Evolutionary conservation across 2,888 invertebrate genomes (phyloP), one percentile per base, ranked within the genome.

Genomic region (Drosophila mayaguana): DNA sequence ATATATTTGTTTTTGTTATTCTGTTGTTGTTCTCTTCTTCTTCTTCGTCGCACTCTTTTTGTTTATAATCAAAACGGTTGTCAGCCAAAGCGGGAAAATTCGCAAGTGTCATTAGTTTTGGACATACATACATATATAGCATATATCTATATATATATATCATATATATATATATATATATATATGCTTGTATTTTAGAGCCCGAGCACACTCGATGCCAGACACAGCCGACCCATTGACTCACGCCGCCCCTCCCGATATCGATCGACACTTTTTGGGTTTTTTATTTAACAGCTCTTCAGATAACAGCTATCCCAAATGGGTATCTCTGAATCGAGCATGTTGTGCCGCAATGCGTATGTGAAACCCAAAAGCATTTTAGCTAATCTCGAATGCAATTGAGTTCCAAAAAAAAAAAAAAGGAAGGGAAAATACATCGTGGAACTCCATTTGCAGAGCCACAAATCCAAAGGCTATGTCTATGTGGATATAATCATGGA

Each of bases 231-330:
- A 61, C 14, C 16, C 50, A 20, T 40, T 65, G 79, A 75, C 34
- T 66, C 74, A 62, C 40, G 34, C 3, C 22, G 18, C 55, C 14
- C 7, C 43, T 25, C n/a, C 2, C 3, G 42, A 76, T 76, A 79
- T 76, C 75, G 75, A 76, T 68, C 75, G 63, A 62, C 53, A 54
- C 9, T 22, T 32, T 50, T 56, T 48, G 65, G 43, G 51, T 18
- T 34, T 32, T 51, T 28, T 59, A 36, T 60, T 61, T 51, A 40
- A 22, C 46, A 25, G 34, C 77, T 25, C 48, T 51, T 50, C 20
- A 63, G 75, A 75, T 75, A 75, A 78, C 53, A 43, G 51, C 36
- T n/a, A 16, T 22, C 14, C 7, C 45, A 20, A 45, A 22, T 45
- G 45, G 22, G 22, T 45, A 45, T 14, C 45, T 28, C 28, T 18